A percentile compares a stretch with the other conserved stretches of the same genome.
phyloP scores from a whole-genome alignment of 2,888 invertebrate species.

The Rhingia rostrata region DNA sequence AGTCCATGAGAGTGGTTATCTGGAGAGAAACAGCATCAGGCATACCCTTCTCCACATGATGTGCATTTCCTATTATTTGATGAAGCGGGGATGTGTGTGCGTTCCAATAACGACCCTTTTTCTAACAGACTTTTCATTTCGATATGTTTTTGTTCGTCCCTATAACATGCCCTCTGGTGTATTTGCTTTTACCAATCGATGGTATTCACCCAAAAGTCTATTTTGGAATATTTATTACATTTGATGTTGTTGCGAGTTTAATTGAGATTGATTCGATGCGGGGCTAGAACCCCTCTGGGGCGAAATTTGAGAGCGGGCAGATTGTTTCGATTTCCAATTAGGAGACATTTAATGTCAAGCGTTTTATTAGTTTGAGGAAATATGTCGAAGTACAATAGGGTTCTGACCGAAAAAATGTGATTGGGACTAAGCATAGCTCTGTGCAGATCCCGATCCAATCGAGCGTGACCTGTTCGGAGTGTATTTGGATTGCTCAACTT shows the following conservation, averaged over 20 bases:
- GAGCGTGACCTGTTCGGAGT: too few species aligned
- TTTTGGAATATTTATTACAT: constrained; percentile 12
- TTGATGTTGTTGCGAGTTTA: constrained; percentile 17
- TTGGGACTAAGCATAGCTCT: too few species aligned
- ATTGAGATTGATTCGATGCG: constrained; percentile 34
- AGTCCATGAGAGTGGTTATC: background rate
- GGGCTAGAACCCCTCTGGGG: too few species aligned
- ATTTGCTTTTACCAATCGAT: background rate
- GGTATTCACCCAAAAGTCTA: background rate
- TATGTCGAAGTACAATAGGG: too few species aligned
- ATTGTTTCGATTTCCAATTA: too few species aligned
- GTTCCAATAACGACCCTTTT: background rate
- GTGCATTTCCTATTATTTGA: background rate
- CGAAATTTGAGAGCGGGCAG: background rate
- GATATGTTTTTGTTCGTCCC: background rate
- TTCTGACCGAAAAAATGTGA: too few species aligned
- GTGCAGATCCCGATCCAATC: too few species aligned
- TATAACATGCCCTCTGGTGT: too few species aligned
- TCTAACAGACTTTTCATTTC: background rate
- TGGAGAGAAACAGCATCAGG: background rate
- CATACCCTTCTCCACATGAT: constrained; percentile 1
- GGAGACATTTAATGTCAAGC: too few species aligned
- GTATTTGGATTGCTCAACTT: too few species aligned
- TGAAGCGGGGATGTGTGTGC: background rate
- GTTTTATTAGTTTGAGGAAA: too few species aligned